phyloP scores from a whole-genome alignment of 2,797 vertebrate genomes.

The Phrynocephalus vlangalii region DNA sequence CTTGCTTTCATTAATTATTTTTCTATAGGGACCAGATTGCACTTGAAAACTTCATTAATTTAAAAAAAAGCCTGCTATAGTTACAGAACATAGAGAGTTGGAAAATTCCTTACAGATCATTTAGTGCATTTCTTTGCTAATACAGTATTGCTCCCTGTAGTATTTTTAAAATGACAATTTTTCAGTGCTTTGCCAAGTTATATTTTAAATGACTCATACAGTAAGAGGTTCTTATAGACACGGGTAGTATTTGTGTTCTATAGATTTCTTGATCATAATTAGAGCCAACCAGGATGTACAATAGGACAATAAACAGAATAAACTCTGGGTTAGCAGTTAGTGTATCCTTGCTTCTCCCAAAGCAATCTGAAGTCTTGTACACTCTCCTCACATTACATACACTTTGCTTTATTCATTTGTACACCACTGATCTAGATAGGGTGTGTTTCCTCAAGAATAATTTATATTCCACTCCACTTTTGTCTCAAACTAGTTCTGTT shows the following conservation, averaged over 20 bases:
- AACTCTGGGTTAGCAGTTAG: background rate
- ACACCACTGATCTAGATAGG: background rate
- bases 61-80: background rate
- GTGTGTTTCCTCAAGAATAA: background rate
- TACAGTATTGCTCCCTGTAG: slow-evolving; percentile 65
- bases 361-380: background rate
- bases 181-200: slow-evolving; percentile 62
- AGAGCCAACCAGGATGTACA: background rate
- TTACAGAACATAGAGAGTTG: slow-evolving; percentile 54
- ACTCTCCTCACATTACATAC: background rate
- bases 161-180: slow-evolving; percentile 38
- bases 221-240: slow-evolving; percentile 52
- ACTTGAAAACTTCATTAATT: slow-evolving; percentile 66
- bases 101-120: slow-evolving; percentile 57
- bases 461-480: background rate
- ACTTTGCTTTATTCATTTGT: background rate
- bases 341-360: background rate
- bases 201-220: slow-evolving; percentile 68
- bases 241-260: slow-evolving; percentile 28
- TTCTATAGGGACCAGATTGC: slow-evolving; percentile 62
- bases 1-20: slow-evolving; percentile 65
- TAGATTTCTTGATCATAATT: slow-evolving; percentile 11
- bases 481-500: background rate
- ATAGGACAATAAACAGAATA: background rate
- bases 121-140: slow-evolving; percentile 61